phyloP scores from a whole-genome alignment of 1,140 invertebrate species.

The Ylistrum balloti region DNA sequence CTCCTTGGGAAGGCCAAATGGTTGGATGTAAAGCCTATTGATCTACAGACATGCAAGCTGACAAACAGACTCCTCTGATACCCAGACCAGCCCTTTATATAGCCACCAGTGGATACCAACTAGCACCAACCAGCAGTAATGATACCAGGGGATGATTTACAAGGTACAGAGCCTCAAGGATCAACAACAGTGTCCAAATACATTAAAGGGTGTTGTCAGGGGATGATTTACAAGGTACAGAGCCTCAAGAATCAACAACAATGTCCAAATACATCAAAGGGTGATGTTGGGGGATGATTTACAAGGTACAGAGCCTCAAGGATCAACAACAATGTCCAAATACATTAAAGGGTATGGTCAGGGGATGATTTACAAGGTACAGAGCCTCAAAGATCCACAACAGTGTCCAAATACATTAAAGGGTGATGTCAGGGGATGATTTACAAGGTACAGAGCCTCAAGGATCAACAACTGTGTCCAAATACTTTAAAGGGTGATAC shows the following conservation, averaged over 20 bases:
- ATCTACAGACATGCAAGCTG: constrained; percentile 1
- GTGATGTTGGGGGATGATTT: background rate
- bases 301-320: constrained; percentile 30
- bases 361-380: background rate
- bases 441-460: background rate
- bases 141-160: background rate
- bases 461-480: background rate
- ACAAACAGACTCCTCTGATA: background rate
- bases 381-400: background rate
- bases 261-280: background rate
- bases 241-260: background rate
- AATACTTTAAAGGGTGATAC: background rate
- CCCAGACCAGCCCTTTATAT: background rate
- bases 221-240: background rate
- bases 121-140: background rate
- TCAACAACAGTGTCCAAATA: background rate
- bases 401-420: background rate
- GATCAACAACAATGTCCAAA: background rate
- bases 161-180: constrained; percentile 19
- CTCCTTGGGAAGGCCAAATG: constrained; percentile 15
- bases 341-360: background rate
- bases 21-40: background rate
- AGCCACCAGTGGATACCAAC: background rate
- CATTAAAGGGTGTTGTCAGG: background rate
- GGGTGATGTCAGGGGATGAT: background rate